Conservation (phyloP, 2,888 invertebrate species). For the Drosophila flavopinicola region DNA sequence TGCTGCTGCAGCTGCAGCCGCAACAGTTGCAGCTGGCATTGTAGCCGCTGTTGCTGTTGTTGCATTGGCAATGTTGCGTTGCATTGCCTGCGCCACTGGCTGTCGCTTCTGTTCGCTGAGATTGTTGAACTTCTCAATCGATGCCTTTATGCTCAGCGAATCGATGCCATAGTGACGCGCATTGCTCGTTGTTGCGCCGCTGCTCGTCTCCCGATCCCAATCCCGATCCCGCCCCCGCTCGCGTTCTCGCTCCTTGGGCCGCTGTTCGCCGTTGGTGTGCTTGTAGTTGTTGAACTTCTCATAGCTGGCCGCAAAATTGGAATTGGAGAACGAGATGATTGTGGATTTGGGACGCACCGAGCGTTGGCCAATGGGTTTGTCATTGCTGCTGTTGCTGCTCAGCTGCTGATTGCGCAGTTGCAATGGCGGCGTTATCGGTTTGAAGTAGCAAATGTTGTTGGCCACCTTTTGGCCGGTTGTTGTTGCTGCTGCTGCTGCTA, state of each 20-base stretch:
- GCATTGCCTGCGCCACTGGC: constrained; percentile 39
- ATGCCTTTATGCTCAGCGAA: constrained; percentile 81
- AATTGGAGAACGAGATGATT: constrained; percentile 68
- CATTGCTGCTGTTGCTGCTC: constrained; percentile 10
- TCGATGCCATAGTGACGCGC: constrained; percentile 75
- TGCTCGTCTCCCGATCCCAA: constrained; percentile 19
- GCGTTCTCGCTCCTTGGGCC: constrained; percentile 34
- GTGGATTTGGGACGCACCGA: constrained; percentile 78
- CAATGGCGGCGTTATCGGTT: constrained; percentile 68
- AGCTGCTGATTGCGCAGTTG: constrained; percentile 50
- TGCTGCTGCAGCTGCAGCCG: background rate
- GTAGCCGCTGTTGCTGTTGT: constrained; percentile 1
- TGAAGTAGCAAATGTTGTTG: constrained; percentile 58
- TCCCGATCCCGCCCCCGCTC: constrained; percentile 27
- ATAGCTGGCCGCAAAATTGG: constrained; percentile 60
- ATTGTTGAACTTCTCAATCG: constrained; percentile 83
- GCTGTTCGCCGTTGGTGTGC: constrained; percentile 78
- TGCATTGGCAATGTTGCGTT: constrained; percentile 21
- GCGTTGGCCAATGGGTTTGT: constrained; percentile 46
- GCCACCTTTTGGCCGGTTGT: constrained; percentile 24
- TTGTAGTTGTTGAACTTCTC: constrained; percentile 79
- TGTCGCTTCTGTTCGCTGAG: constrained; percentile 82
- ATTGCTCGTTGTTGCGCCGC: constrained; percentile 29
- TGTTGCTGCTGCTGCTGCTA: constrained; percentile 7
- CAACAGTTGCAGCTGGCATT: constrained; percentile 5